Percentiles rank a stretch among this genome's conserved stretches.
phyloP scores from a whole-genome alignment of 2,888 invertebrate species.

The Elysia crispata region DNA sequence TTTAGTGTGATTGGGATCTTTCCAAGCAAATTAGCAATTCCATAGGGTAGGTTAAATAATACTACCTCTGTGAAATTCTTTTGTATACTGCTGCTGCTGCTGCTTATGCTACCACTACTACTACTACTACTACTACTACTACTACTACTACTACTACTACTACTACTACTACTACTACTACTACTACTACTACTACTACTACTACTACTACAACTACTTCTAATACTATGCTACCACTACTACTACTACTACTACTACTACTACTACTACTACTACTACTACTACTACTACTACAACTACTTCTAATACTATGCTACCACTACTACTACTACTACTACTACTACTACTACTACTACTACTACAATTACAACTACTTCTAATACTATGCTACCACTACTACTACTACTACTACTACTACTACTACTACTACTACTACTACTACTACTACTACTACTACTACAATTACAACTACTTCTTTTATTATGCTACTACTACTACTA shows the following conservation, averaged over 20 bases:
- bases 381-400: conserved; percentile 20
- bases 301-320: too few relatives aligned
- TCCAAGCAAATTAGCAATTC: too few relatives aligned
- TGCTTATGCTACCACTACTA: neutral
- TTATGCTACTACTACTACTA: too few relatives aligned
- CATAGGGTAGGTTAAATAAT: too few relatives aligned
- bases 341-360: too few relatives aligned
- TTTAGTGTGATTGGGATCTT: too few relatives aligned
- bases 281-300: conserved; percentile 30
- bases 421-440: conserved; percentile 33
- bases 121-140: conserved; percentile 17
- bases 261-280: conserved; percentile 34
- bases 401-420: conserved; percentile 23
- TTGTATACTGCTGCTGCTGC: too few relatives aligned
- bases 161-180: conserved; percentile 28
- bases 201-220: too few relatives aligned
- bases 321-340: too few relatives aligned
- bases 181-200: conserved; percentile 34
- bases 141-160: conserved; percentile 29
- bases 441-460: conserved; percentile 24
- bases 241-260: conserved; percentile 24
- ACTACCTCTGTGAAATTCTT: too few relatives aligned
- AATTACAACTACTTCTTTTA: conserved; percentile 28
- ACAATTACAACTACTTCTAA: too few relatives aligned
- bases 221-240: conserved; percentile 15